Evolutionary conservation across 2,797 vertebrate genomes (phyloP), one percentile per base, ranked within the genome.

Genomic region (Astyanax mexicanus): DNA sequence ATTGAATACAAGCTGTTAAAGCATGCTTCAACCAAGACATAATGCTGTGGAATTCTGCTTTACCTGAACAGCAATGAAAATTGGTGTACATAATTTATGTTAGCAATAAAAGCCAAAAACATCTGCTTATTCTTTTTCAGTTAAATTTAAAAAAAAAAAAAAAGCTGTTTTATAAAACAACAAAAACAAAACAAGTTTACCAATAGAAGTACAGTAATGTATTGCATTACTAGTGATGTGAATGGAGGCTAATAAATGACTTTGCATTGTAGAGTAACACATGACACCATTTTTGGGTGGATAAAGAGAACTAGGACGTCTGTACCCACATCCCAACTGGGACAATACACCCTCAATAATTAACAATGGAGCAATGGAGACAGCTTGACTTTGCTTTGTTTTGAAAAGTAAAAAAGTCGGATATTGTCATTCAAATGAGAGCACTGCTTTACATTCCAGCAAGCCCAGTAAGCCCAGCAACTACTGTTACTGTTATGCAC

Each of bases 261-360:
- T 67, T 78, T 70, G 58, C 17, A 35, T 1, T 80, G 75, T 37
- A 73, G 61, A 77, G 60, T 35, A 76, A 6, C 66, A 61, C 72
- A 40, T 66, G 45, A 75, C 58, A 78, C 70, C 23, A 38, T 75
- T 83, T 80, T 67, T 27, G 27, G 68, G 74, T 60, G 71, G 55
- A 68, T 66, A 73, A 81, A 70, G 77, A 42, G 83, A 81, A 70
- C 76, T 67, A 52, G 19, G 60, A 66, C 77, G 75, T 79, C 64
- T 79, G 68, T 70, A 72, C 69, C 35, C 44, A 82, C 80, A 72
- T 78, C 73, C 37, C 78, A 61, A 80, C 72, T 78, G 69, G 37
- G 85, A 66, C 82, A 77, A 83, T 73, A 57, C 6, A 49, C 17
- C 42, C 73, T 91, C 80, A 89, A 91, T 88, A 80, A 90, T 92